These are phyloP conservation scores for Agrochola lychnidis DNA, from an alignment of 2,888 invertebrate species.

Conservation along the genomic window DNA sequence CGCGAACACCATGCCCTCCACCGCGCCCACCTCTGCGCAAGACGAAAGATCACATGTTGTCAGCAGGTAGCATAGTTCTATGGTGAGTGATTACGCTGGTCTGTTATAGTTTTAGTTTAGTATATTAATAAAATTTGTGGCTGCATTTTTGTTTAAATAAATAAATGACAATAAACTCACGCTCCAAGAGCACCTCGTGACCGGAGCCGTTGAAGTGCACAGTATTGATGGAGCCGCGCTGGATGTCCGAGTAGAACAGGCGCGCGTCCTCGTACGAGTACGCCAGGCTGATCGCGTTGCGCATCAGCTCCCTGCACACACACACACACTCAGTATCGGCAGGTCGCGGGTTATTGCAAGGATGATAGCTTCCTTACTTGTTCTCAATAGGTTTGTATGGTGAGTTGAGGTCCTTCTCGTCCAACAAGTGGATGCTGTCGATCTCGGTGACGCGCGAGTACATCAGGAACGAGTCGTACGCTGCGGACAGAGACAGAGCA, in stretches of 20 bases:
- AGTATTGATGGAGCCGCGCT: conserved; percentile 95
- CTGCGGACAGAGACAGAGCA: conserved; percentile 80
- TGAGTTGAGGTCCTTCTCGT: conserved; percentile 93
- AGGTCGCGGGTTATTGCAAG: neutral
- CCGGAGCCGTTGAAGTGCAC: conserved; percentile 95
- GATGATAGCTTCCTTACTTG: conserved; percentile 70
- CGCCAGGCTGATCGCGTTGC: conserved; percentile 96
- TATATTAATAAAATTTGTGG: neutral
- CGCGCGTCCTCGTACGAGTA: conserved; percentile 93
- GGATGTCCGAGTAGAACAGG: conserved; percentile 97
- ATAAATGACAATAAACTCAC: conserved; percentile 80
- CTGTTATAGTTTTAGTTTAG: neutral
- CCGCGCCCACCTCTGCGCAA: conserved; percentile 93
- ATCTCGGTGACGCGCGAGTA: conserved; percentile 95
- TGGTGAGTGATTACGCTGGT: neutral
- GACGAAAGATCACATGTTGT: neutral
- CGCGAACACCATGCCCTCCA: conserved; percentile 96
- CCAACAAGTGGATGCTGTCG: conserved; percentile 94
- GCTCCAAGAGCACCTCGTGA: conserved; percentile 93
- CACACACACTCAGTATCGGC: neutral
- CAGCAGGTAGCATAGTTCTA: neutral
- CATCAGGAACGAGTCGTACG: conserved; percentile 95
- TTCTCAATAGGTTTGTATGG: conserved; percentile 94
- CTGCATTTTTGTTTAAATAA: neutral
- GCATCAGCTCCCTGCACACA: conserved; percentile 91